A percentile compares a stretch with the other conserved stretches of the same genome.
These are phyloP conservation scores for Gobio gobio DNA, from an alignment of 2,113 vertebrate genomes.

Conservation along the genomic window DNA sequence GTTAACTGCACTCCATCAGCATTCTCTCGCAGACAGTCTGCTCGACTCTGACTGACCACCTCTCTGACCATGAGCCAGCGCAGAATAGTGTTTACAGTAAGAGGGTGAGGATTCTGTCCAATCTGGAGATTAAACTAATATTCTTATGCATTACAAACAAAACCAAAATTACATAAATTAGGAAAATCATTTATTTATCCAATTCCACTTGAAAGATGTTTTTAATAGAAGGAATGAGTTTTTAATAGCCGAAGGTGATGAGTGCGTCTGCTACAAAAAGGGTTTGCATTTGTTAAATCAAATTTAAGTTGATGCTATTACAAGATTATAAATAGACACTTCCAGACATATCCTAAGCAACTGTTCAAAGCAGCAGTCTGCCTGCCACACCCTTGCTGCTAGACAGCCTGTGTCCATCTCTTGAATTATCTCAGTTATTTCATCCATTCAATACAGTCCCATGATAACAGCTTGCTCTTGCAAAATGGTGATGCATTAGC, in stretches of 20 bases:
- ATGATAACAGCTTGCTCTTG: slow-evolving; percentile 13
- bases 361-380: slow-evolving; percentile 54
- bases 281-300: slow-evolving; percentile 49
- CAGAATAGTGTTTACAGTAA: slow-evolving; percentile 1
- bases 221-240: neutral
- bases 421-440: slow-evolving; percentile 53
- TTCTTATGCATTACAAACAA: neutral
- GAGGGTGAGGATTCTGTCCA: neutral
- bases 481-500: slow-evolving; percentile 21
- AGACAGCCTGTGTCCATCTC: slow-evolving; percentile 54
- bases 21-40: slow-evolving; percentile 19
- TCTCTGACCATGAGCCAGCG: neutral
- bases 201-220: neutral
- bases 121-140: neutral
- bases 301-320: slow-evolving; percentile 47
- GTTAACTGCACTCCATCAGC: slow-evolving; percentile 55
- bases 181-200: neutral
- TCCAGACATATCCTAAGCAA: slow-evolving; percentile 64
- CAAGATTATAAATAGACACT: slow-evolving; percentile 49
- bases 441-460: slow-evolving; percentile 37
- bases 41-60: neutral
- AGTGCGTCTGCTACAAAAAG: slow-evolving; percentile 13
- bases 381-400: slow-evolving; percentile 63
- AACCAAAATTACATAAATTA: neutral
- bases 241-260: neutral